phyloP scores from a whole-genome alignment of 2,797 vertebrate species.

The Tragelaphus oryx region DNA sequence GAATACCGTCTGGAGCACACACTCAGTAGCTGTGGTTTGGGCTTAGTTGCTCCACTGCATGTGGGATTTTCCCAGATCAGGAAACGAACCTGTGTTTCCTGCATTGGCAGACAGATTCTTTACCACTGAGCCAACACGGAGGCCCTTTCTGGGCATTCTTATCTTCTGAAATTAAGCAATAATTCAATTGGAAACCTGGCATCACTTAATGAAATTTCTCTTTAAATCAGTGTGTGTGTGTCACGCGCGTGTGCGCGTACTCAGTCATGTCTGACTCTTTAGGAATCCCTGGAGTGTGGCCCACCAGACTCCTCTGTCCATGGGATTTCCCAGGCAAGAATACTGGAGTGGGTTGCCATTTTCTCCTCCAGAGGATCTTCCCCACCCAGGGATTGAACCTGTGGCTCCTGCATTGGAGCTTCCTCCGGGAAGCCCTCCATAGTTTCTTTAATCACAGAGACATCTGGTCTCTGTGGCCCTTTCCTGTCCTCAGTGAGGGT shows the following conservation, averaged over 20 bases:
- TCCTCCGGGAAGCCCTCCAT: neutral
- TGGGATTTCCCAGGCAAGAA: neutral
- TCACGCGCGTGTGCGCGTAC: neutral
- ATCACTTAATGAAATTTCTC: neutral
- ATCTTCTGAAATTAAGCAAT: neutral
- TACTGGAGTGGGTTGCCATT: neutral
- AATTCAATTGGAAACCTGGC: neutral
- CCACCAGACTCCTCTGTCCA: neutral
- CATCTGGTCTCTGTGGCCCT: neutral
- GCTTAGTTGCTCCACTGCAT: neutral
- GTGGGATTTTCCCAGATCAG: neutral
- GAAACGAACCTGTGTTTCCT: neutral
- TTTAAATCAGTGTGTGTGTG: neutral
- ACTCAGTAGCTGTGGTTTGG: neutral
- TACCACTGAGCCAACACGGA: neutral
- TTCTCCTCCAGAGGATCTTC: neutral
- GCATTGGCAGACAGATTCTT: neutral
- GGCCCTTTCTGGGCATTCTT: neutral
- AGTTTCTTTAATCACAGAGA: neutral
- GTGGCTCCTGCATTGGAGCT: neutral
- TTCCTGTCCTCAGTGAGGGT: neutral
- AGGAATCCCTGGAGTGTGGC: neutral
- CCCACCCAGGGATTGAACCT: neutral
- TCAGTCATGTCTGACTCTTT: neutral
- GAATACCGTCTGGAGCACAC: neutral